These are phyloP conservation scores for Rattus rattus DNA, from an alignment of 2,113 vertebrate genomes.

Conservation along the genomic window DNA sequence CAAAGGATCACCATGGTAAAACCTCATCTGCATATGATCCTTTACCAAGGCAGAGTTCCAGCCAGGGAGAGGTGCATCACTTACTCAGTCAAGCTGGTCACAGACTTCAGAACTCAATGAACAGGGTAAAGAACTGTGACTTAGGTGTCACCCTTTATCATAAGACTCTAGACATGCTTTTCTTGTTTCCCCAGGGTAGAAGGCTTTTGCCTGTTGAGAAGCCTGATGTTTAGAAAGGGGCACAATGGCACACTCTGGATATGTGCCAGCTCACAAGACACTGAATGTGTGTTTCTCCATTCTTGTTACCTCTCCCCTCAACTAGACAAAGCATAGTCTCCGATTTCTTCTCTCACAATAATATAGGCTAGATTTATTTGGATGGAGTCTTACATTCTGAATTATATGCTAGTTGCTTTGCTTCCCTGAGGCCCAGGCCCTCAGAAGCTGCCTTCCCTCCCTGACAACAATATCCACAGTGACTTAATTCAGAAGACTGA, in stretches of 20 bases:
- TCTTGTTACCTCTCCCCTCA: background rate
- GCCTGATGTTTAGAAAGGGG: background rate
- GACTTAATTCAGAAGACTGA: background rate
- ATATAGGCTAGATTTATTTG: background rate
- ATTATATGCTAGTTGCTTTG: background rate
- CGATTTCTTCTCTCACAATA: background rate
- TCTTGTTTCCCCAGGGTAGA: background rate
- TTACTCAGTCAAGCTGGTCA: background rate
- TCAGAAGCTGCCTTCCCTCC: background rate
- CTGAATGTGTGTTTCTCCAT: background rate
- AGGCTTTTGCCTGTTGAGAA: background rate
- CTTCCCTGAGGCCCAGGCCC: background rate
- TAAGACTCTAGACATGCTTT: background rate
- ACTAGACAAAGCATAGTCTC: background rate
- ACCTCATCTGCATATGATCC: background rate
- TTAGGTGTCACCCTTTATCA: background rate
- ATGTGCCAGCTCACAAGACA: background rate
- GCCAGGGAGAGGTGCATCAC: background rate
- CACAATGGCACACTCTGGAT: accelerated
- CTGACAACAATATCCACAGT: background rate
- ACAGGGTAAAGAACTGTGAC: background rate
- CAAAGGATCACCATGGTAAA: background rate
- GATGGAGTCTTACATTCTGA: background rate
- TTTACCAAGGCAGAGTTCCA: background rate
- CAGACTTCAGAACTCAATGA: background rate